Base-by-base conservation (phyloP, 2,797 vertebrate genomes). In the Lateolabrax maculatus region DNA sequence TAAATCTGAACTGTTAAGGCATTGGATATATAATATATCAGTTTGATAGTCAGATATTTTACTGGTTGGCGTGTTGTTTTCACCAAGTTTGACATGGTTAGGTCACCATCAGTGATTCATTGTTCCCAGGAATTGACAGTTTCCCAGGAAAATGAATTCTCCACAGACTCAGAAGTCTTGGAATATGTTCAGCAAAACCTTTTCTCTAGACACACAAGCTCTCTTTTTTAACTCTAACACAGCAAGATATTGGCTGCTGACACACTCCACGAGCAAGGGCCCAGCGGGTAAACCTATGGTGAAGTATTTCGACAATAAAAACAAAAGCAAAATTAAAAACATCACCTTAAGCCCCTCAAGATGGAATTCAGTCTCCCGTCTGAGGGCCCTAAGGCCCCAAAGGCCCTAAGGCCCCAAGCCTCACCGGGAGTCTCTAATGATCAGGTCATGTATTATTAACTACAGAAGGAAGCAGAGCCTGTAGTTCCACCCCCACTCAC, bases 381-480 rank as follows among this genome's bases (percentile, higher is more conserved):
- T 51, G 2, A 66, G 51, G 73, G 56, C 1, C 29, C 58, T 1
- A 31, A 66, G n/a, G 58, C 37, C 66, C 68, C 29, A 25, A 34
- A 34, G 31, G 31, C 31, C 31, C 31, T 0, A 16, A 58, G 56
- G 80, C 81, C 58, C 39, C 0, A 8, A 68, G 61, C 74, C 51
- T 65, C 43, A 10, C 46, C 23, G 48, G 29, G 69, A 64, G 44
- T 51, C 69, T 81, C 73, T 88, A 82, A 87, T 85, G 85, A 92
- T 81, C 68, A 31, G 78, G 44, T 86, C 84, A 87, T 90, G 80
- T 77, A 88, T 83, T 89, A 90, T 89, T 80, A 81, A 89, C 60
- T 16, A n/a, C 31, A 46, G 44, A 39, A 56, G 82, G 71, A 71
- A 66, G 66, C 5, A 55, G 55, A 39, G 57, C 7, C 43, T 78